Evolutionary conservation across 2,888 invertebrate species (phyloP), one percentile per base, ranked within the genome.

Genomic region (Lomographa bimaculata): DNA sequence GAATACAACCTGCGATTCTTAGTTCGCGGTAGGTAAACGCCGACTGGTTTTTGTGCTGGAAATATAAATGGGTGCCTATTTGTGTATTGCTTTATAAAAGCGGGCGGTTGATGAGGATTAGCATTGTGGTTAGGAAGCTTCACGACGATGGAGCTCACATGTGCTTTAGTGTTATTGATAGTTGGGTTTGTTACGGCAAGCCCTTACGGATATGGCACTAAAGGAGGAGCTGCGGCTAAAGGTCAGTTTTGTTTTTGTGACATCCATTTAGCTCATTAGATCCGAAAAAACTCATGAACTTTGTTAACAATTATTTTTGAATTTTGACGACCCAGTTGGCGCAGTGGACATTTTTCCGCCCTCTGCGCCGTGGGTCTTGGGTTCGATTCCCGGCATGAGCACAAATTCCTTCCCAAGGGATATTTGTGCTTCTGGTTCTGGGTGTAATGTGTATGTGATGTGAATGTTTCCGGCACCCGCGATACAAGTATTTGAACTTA

Each of bases 71-170:
- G 68, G 60, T 64, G 66, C 63, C 71, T 83, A 84, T 85, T 84
- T 84, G 69, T 78, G 80, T 75, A 70, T 79, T 68, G 83, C 79
- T 86, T 86, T 87, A 87, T 86, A 87, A 87, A 82, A 76, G 74
- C 77, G 64, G 70, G 59, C 64, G 63, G 54, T 53, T 56, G 60
- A 60, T 56, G 59, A 71, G 66, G 69, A 74, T 70, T 68, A 75
- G 69, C 80, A 86, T 76, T 81, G 73, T 78, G 66, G 60, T 67
- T 74, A 64, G 70, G 71, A 75, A 78, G 86, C 82, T 86, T 73
- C 78, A 66, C 58, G 43, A 73, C 68, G 73, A 85, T 84, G 87
- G 80, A 81, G 84, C 81, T 82, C 71, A 65, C 53, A 52, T 76
- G 73, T 74, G 78, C 66, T 44, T 57, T 78, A 45, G 65, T 82